Conservation (phyloP, 2,797 vertebrate species). For the Platalea minor region DNA sequence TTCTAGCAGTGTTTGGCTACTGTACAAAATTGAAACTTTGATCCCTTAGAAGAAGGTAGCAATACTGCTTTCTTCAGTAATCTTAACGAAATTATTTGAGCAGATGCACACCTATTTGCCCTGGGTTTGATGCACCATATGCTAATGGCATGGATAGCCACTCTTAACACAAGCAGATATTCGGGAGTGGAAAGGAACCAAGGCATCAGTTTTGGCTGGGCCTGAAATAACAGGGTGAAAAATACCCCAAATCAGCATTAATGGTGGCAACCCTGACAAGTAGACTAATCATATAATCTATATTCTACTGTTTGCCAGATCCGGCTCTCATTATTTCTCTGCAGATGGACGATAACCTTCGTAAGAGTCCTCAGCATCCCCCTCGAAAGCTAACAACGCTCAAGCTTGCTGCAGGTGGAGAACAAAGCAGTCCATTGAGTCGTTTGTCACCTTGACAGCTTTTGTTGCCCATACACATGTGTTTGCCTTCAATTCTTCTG, state of each 20-base stretch:
- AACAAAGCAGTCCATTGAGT: constrained; percentile 74
- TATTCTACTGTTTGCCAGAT: constrained; percentile 56
- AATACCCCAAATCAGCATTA: neutral
- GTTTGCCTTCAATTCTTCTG: constrained; percentile 17
- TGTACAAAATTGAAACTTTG: neutral
- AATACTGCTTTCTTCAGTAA: neutral
- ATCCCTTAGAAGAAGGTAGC: neutral
- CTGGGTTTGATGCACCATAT: neutral
- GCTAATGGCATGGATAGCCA: neutral
- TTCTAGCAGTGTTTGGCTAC: neutral
- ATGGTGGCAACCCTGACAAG: neutral
- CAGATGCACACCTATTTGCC: neutral
- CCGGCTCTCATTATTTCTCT: constrained; percentile 62
- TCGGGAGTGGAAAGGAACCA: neutral
- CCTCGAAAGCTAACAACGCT: constrained; percentile 83
- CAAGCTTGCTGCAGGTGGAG: constrained; percentile 78
- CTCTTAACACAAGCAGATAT: neutral
- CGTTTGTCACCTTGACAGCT: constrained; percentile 73
- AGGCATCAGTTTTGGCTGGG: neutral
- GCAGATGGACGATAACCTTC: constrained; percentile 98
- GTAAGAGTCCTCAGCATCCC: constrained; percentile 94
- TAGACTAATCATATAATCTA: neutral
- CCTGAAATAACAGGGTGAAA: neutral
- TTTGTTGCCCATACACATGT: neutral
- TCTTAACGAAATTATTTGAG: neutral